A percentile compares a stretch with the other conserved stretches of the same genome.
Evolutionary conservation across 2,797 vertebrate genomes (phyloP).

Genomic region (Gymnoscopelus braueri): DNA sequence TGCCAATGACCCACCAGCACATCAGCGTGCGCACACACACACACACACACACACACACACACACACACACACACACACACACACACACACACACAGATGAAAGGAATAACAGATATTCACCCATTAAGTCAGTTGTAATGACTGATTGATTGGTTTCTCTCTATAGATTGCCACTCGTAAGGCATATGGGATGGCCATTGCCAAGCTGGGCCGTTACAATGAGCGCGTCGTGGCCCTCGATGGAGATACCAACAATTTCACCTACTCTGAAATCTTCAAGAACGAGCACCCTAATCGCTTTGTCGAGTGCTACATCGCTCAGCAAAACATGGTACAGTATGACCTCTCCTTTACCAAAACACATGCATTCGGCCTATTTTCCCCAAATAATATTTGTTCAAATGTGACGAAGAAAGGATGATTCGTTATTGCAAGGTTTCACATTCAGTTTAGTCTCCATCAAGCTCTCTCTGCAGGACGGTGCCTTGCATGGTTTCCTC

Average conservation of each 20-base stretch:
- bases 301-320: conserved; percentile 96
- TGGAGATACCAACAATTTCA: conserved; percentile 95
- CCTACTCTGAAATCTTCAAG: conserved; percentile 93
- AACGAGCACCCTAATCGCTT: conserved; percentile 93
- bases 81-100: not conserved
- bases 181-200: conserved; percentile 90
- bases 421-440: not conserved
- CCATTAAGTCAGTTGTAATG: not conserved
- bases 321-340: conserved; percentile 99
- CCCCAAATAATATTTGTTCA: too few relatives aligned
- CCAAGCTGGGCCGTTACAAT: conserved; percentile 91
- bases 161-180: conserved; percentile 91
- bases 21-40: too few relatives aligned
- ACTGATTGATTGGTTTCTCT: not conserved
- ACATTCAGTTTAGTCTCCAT: not conserved
- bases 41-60: too few relatives aligned
- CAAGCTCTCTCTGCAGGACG: not conserved
- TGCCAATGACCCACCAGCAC: too few relatives aligned
- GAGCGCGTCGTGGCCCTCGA: conserved; percentile 91
- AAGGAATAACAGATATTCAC: too few relatives aligned
- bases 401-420: not conserved
- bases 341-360: not conserved
- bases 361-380: too few relatives aligned
- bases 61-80: not conserved
- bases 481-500: too few relatives aligned